phyloP scores from a whole-genome alignment of 2,797 vertebrate species.

The Podarcis lilfordi region DNA sequence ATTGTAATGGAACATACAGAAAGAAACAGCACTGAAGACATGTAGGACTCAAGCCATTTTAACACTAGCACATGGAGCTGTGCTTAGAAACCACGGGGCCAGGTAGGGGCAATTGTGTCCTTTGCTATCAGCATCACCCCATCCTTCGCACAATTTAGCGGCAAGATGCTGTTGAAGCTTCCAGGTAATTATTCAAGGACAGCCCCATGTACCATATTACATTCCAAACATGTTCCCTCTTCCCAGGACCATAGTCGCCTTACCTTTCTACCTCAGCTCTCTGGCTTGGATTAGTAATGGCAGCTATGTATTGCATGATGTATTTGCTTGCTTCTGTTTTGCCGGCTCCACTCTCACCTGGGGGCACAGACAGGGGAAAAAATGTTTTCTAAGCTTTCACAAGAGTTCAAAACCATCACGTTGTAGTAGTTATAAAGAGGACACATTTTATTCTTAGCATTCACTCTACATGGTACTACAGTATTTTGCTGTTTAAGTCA shows the following conservation, averaged over 20 bases:
- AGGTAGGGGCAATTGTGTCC: background rate
- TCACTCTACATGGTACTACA: background rate
- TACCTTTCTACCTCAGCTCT: slow-evolving; percentile 97
- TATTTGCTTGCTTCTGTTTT: slow-evolving; percentile 99
- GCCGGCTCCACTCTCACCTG: slow-evolving; percentile 98
- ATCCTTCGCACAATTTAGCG: background rate
- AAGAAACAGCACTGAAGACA: background rate
- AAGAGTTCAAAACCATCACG: background rate
- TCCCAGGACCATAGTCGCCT: slow-evolving; percentile 35
- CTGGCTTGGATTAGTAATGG: slow-evolving; percentile 97
- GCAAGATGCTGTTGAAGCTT: background rate
- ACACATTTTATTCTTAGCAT: background rate
- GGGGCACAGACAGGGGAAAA: slow-evolving; percentile 46
- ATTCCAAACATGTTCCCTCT: background rate
- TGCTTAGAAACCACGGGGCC: background rate
- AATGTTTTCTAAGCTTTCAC: background rate
- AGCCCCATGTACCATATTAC: fast-evolving
- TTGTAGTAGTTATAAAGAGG: background rate
- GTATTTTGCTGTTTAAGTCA: background rate
- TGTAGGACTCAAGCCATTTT: background rate
- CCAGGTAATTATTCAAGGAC: background rate
- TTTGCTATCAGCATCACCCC: background rate
- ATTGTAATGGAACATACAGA: background rate
- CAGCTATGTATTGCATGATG: slow-evolving; percentile 99
- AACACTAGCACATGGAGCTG: background rate